A percentile compares a stretch with the other conserved stretches of the same genome.
Conservation (phyloP, 2,113 vertebrate species). For the Corynorhinus townsendii region DNA sequence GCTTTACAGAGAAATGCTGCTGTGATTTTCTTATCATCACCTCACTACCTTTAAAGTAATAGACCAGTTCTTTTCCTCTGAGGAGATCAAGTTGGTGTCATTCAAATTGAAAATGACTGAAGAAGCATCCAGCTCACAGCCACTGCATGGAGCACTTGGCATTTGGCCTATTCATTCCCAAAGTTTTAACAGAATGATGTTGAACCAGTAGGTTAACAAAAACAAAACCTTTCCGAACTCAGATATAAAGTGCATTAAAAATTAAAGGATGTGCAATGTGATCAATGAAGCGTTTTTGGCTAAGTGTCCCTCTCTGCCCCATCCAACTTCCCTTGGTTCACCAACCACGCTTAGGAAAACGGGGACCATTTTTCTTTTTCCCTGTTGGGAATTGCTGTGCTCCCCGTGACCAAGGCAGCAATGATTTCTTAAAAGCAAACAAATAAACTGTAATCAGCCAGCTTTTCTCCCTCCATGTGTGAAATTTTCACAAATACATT, state of each 20-base stretch:
- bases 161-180: neutral
- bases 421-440: neutral
- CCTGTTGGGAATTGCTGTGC: neutral
- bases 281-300: neutral
- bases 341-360: neutral
- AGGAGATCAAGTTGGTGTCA: neutral
- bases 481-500: constrained; percentile 23
- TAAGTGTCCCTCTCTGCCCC: neutral
- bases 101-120: neutral
- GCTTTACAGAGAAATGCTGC: neutral
- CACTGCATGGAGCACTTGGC: neutral
- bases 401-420: neutral
- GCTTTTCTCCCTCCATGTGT: neutral
- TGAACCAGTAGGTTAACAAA: neutral
- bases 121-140: neutral
- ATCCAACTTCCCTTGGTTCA: neutral
- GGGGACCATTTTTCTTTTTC: neutral
- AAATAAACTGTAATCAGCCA: neutral
- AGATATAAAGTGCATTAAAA: constrained; percentile 41
- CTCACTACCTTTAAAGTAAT: neutral
- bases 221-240: neutral
- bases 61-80: neutral
- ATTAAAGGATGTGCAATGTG: neutral
- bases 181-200: neutral
- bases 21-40: neutral